phyloP scores from a whole-genome alignment of 1,140 invertebrate species.

The Drosophila bifasciata region DNA sequence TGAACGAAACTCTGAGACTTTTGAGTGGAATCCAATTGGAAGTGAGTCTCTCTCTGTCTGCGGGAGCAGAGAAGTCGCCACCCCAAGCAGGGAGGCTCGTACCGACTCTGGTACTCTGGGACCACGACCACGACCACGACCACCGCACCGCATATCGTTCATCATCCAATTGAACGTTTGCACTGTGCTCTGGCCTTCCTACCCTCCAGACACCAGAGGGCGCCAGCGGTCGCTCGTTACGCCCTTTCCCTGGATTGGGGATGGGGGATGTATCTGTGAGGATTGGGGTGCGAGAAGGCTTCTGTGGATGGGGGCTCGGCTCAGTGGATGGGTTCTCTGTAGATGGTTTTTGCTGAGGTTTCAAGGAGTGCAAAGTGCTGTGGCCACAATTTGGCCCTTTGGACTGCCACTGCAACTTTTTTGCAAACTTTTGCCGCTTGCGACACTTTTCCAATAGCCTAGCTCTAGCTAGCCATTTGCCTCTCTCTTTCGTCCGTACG shows the following conservation, averaged over 20 bases:
- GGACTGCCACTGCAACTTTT: conserved; percentile 38
- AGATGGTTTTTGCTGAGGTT: too few relatives aligned
- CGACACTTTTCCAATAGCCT: conserved; percentile 68
- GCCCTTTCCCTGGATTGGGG: conserved; percentile 2
- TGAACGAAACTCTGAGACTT: conserved; percentile 43
- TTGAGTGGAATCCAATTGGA: conserved; percentile 38
- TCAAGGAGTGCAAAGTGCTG: conserved; percentile 65
- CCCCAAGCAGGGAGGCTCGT: too few relatives aligned
- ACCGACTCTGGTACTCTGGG: background rate
- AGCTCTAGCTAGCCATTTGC: conserved; percentile 18
- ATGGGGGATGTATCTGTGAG: too few relatives aligned
- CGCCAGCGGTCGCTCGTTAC: conserved; percentile 36
- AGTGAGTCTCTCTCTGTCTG: conserved; percentile 9
- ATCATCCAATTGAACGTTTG: conserved; percentile 84
- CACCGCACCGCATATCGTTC: conserved; percentile 47
- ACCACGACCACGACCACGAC: conserved; percentile 19
- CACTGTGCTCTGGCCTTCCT: conserved; percentile 60
- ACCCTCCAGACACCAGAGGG: conserved; percentile 40
- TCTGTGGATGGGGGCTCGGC: too few relatives aligned
- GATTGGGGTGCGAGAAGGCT: too few relatives aligned
- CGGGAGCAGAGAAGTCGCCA: conserved; percentile 7
- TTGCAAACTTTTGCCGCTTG: conserved; percentile 41
- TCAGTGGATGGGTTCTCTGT: too few relatives aligned
- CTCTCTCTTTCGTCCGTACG: background rate
- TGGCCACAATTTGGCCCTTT: conserved; percentile 80